phyloP scores from a whole-genome alignment of 2,888 invertebrate species.

The Prionchulus punctatus region DNA sequence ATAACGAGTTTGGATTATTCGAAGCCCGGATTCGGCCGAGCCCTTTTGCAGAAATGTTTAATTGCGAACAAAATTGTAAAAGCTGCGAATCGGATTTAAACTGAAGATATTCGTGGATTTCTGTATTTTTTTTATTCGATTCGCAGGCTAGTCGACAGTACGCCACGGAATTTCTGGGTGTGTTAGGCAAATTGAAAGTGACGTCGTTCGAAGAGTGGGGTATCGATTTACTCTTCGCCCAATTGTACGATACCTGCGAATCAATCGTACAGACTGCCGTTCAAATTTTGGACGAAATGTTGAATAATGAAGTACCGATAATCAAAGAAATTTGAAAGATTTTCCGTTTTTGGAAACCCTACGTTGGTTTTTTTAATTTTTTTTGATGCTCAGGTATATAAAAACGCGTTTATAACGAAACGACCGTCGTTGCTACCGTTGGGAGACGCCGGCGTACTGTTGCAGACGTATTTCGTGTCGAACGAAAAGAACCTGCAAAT shows the following conservation, averaged over 20 bases:
- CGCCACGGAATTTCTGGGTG: background rate
- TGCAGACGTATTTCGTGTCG: background rate
- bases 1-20: constrained; percentile 78
- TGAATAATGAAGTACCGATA: constrained; percentile 67
- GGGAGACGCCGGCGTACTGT: background rate
- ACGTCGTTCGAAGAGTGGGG: constrained; percentile 56
- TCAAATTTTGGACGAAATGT: constrained; percentile 74
- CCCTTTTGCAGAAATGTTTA: constrained; percentile 42
- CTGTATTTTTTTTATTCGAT: background rate
- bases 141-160: background rate
- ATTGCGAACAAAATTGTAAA: constrained; percentile 40
- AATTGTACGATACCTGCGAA: constrained; percentile 62
- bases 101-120: too few species aligned
- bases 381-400: background rate
- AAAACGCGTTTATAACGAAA: constrained; percentile 23
- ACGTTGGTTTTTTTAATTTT: background rate
- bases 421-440: constrained; percentile 21
- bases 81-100: too few species aligned
- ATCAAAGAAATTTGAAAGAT: too few species aligned
- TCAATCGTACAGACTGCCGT: constrained; percentile 63
- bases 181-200: background rate
- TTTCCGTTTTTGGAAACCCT: too few species aligned
- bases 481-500: background rate
- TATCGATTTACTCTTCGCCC: constrained; percentile 59
- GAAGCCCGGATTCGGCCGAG: constrained; percentile 47